Conservation (phyloP, 1,140 invertebrate genomes). For the Penaeus chinensis region DNA sequence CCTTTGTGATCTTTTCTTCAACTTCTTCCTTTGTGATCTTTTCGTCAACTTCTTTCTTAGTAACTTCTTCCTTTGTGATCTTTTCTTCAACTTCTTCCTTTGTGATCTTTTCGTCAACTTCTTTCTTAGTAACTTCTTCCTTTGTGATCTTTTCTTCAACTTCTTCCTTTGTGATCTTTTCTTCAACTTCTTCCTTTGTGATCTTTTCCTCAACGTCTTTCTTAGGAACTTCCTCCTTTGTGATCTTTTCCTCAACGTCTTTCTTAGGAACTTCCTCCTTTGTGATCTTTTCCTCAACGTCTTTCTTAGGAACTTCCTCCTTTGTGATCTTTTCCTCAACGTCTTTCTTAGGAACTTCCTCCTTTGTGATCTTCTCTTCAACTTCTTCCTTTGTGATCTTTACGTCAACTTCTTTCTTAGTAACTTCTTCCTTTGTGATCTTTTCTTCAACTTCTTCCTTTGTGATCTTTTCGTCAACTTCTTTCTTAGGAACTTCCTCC, state of each 20-base stretch:
- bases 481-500: constrained; percentile 2
- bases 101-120: neutral
- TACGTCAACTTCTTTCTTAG: too few relatives aligned
- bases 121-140: too few relatives aligned
- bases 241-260: neutral
- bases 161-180: too few relatives aligned
- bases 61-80: neutral
- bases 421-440: neutral
- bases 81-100: constrained; percentile 6
- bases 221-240: neutral
- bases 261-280: neutral
- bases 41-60: neutral
- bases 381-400: neutral
- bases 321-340: neutral
- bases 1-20: neutral
- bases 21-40: constrained; percentile 8
- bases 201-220: too few relatives aligned
- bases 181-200: too few relatives aligned
- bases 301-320: neutral
- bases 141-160: too few relatives aligned
- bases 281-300: neutral
- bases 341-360: neutral
- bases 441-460: constrained; percentile 13
- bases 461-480: neutral
- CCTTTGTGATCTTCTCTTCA: neutral